These are phyloP conservation scores for Cygnus buccinator DNA, from an alignment of 2,113 vertebrate genomes.

Conservation along the genomic window DNA sequence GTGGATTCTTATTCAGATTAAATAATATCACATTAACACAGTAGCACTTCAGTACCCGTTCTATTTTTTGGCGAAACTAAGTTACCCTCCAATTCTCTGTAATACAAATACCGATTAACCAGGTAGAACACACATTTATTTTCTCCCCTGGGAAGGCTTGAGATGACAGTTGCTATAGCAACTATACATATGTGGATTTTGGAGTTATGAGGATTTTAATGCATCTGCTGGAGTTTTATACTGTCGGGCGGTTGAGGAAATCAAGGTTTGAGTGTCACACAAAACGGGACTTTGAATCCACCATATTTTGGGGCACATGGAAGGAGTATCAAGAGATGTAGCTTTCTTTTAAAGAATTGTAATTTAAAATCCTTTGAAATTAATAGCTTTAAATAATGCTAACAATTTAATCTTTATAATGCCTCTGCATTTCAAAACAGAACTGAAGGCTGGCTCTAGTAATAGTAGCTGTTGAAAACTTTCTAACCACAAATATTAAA, in stretches of 20 bases:
- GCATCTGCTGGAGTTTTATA: conserved; percentile 6
- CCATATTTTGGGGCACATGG: not conserved
- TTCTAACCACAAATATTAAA: not conserved
- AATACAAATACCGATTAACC: conserved; percentile 58
- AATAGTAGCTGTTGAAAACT: not conserved
- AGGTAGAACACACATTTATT: conserved; percentile 48
- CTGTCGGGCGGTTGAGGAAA: not conserved
- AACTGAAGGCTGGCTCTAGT: not conserved
- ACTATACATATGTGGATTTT: conserved; percentile 25
- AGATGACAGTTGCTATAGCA: conserved; percentile 66
- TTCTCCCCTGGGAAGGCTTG: conserved; percentile 53
- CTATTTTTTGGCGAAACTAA: conserved; percentile 10
- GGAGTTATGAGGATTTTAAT: conserved; percentile 29
- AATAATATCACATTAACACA: conserved; percentile 45
- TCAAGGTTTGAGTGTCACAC: not conserved
- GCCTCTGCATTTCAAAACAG: not conserved
- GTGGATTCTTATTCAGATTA: conserved; percentile 23
- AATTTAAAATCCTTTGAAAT: not conserved
- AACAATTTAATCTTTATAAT: not conserved
- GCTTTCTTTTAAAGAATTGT: not conserved
- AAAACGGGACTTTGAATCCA: not conserved
- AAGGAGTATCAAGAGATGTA: not conserved
- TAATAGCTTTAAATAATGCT: not conserved
- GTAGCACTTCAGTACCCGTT: not conserved
- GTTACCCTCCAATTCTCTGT: conserved; percentile 43